Conservation (phyloP, 2,888 invertebrate genomes). For the Cataglyphis rosenhaueri region DNA sequence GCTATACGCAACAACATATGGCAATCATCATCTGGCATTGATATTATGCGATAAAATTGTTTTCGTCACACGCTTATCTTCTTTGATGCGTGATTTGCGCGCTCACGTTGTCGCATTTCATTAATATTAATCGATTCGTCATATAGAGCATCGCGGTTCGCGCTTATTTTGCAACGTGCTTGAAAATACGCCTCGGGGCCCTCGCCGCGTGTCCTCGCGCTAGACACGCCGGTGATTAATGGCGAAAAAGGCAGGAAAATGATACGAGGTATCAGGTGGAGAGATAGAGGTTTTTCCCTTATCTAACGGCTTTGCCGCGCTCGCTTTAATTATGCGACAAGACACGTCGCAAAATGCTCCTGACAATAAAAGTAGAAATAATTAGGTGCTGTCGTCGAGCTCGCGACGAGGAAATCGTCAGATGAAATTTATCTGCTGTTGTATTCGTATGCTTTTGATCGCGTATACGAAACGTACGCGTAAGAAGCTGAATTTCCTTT, state of each 20-base stretch:
- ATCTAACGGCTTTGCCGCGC: conserved; percentile 37
- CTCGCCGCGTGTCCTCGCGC: conserved; percentile 62
- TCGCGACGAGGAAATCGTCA: neutral
- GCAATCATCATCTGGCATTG: conserved; percentile 46
- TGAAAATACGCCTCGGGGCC: conserved; percentile 63
- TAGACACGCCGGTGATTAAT: conserved; percentile 66
- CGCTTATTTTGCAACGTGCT: conserved; percentile 65
- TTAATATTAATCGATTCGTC: conserved; percentile 75
- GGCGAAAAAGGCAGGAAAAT: conserved; percentile 68
- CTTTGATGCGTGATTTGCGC: conserved; percentile 64
- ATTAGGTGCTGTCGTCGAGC: conserved; percentile 28
- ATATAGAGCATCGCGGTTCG: conserved; percentile 58
- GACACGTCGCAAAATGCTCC: conserved; percentile 32
- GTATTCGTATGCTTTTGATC: neutral
- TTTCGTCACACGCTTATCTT: conserved; percentile 36
- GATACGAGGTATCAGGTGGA: conserved; percentile 51
- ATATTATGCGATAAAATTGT: conserved; percentile 56
- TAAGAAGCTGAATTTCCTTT: conserved; percentile 3
- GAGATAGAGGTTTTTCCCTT: conserved; percentile 65
- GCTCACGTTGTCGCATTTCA: conserved; percentile 63
- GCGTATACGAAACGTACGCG: neutral
- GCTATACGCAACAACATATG: neutral
- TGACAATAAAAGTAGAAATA: conserved; percentile 56
- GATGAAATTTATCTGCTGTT: conserved; percentile 10
- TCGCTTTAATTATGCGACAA: conserved; percentile 45